Evolutionary conservation across 1,140 invertebrate genomes (phyloP).

Genomic region (Odontomachus brunneus): DNA sequence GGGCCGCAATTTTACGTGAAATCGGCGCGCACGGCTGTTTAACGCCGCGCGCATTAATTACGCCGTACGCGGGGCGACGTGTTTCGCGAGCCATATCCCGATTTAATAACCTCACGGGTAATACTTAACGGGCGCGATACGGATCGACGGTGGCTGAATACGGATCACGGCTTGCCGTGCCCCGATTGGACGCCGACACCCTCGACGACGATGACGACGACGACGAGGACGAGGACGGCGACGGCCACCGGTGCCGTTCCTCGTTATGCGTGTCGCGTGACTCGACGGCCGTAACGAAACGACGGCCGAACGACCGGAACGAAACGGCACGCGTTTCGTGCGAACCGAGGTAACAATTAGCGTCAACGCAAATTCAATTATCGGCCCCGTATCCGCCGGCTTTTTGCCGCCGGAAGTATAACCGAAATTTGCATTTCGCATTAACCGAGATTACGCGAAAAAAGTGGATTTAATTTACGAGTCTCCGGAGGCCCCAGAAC

Average conservation of each 20-base stretch:
- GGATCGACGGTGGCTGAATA: constrained; percentile 59
- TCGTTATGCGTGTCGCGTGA: constrained; percentile 65
- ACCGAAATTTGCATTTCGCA: constrained; percentile 46
- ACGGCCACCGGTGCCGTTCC: too few species aligned
- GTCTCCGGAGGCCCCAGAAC: background rate
- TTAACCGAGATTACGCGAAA: constrained; percentile 29
- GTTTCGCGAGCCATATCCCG: constrained; percentile 41
- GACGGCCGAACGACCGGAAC: constrained; percentile 49
- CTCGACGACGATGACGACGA: constrained; percentile 10
- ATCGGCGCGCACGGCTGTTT: constrained; percentile 20
- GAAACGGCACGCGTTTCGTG: constrained; percentile 52
- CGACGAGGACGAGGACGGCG: too few species aligned
- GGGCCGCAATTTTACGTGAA: constrained; percentile 35
- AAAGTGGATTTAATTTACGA: constrained; percentile 23
- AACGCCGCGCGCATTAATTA: constrained; percentile 50
- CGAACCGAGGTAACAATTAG: constrained; percentile 49
- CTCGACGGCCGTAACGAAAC: constrained; percentile 65
- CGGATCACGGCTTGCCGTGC: constrained; percentile 27
- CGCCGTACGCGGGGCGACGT: constrained; percentile 10
- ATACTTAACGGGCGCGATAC: constrained; percentile 60
- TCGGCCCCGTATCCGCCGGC: constrained; percentile 38
- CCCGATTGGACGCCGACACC: background rate
- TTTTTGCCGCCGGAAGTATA: constrained; percentile 47
- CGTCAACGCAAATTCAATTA: constrained; percentile 60
- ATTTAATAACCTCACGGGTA: constrained; percentile 55